Conservation (phyloP, 2,113 vertebrate genomes). For the Ammodytes marinus region DNA sequence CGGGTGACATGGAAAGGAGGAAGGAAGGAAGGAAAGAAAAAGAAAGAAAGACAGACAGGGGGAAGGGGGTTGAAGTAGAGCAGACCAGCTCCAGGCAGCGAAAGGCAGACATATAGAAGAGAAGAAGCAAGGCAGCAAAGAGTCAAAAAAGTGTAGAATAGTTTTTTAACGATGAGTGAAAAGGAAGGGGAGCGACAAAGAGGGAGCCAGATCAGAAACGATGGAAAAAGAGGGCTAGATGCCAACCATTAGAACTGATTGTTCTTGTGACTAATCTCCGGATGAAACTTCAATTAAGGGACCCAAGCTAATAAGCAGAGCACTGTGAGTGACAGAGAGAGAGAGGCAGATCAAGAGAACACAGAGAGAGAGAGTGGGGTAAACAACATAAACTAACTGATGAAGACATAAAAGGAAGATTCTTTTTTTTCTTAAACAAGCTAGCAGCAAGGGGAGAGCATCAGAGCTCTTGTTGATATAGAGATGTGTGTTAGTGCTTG, state of each 20-base stretch:
- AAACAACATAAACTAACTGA: constrained; percentile 53
- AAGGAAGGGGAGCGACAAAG: constrained; percentile 33
- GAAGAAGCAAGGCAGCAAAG: constrained; percentile 20
- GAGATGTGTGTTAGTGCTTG: constrained; percentile 28
- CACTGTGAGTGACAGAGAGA: constrained; percentile 47
- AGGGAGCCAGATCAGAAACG: constrained; percentile 32
- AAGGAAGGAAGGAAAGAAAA: constrained; percentile 22
- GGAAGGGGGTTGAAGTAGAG: constrained; percentile 29
- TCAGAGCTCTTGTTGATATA: constrained; percentile 14
- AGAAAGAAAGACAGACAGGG: background rate
- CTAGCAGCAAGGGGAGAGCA: constrained; percentile 8
- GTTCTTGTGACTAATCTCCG: constrained; percentile 70
- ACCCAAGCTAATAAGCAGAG: constrained; percentile 67
- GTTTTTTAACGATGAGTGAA: constrained; percentile 56
- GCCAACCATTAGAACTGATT: constrained; percentile 57
- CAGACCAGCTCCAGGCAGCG: constrained; percentile 58
- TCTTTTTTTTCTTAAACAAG: background rate
- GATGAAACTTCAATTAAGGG: constrained; percentile 67
- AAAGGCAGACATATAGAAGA: constrained; percentile 30
- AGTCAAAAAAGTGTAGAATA: constrained; percentile 54
- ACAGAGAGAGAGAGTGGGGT: constrained; percentile 21
- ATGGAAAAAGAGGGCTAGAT: constrained; percentile 43
- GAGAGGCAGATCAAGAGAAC: constrained; percentile 47
- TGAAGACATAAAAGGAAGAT: constrained; percentile 28
- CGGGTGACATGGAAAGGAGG: constrained; percentile 24